phyloP scores from a whole-genome alignment of 2,888 invertebrate genomes.

The Physocephala rufipes region DNA sequence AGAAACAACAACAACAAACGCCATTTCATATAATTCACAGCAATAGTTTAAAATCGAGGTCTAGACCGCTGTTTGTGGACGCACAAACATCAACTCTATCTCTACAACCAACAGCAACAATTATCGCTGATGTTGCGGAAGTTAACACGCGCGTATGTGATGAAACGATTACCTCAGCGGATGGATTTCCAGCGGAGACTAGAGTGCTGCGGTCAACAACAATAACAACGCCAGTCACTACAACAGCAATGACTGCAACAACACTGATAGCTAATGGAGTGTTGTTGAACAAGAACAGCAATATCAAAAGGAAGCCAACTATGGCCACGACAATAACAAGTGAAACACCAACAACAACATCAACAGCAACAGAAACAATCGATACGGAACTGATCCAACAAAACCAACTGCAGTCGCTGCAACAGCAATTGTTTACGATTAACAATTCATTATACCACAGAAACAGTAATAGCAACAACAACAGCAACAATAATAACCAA shows the following conservation, averaged over 20 bases:
- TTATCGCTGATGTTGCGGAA: conserved; percentile 31
- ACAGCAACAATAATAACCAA: conserved; percentile 32
- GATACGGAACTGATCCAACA: conserved; percentile 40
- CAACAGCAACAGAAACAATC: conserved; percentile 44
- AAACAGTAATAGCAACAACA: conserved; percentile 40
- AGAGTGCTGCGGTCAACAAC: conserved; percentile 53
- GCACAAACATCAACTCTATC: conserved; percentile 62
- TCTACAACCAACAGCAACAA: conserved; percentile 47
- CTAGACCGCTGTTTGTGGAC: conserved; percentile 54
- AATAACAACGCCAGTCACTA: conserved; percentile 43
- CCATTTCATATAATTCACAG: conserved; percentile 46
- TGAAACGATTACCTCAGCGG: conserved; percentile 57
- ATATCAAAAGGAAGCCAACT: conserved; percentile 42
- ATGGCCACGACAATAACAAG: conserved; percentile 32
- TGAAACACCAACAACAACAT: conserved; percentile 38
- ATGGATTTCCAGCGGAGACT: conserved; percentile 55
- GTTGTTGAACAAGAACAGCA: conserved; percentile 26
- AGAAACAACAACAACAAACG: conserved; percentile 46
- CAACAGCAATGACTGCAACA: conserved; percentile 12
- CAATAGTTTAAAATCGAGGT: conserved; percentile 39
- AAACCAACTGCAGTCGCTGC: conserved; percentile 35
- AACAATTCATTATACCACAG: conserved; percentile 37
- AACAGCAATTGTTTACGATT: too few species aligned
- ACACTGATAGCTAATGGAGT: conserved; percentile 34
- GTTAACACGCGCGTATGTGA: conserved; percentile 30